phyloP scores from a whole-genome alignment of 2,113 vertebrate genomes.

The Mirza zaza region DNA sequence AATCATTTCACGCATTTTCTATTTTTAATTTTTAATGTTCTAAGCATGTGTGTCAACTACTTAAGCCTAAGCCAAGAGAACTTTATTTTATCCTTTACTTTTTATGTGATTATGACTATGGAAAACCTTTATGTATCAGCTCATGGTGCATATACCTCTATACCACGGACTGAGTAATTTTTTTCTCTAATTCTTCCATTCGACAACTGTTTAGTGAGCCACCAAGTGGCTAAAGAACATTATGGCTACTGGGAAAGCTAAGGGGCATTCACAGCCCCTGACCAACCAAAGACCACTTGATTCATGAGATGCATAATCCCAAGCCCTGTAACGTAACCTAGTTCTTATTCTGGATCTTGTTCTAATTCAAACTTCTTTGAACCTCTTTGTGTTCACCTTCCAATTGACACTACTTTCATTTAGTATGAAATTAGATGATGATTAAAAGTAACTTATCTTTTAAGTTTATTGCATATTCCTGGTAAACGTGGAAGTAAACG shows the following conservation, averaged over 20 bases:
- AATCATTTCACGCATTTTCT: background rate
- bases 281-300: background rate
- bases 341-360: background rate
- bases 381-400: background rate
- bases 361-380: background rate
- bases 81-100: background rate
- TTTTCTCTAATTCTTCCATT: background rate
- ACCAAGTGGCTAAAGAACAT: background rate
- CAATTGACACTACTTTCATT: background rate
- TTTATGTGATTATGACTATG: background rate
- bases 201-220: background rate
- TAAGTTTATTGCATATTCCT: background rate
- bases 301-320: background rate
- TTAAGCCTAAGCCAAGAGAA: background rate
- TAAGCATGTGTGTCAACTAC: background rate
- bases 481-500: background rate
- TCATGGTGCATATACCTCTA: background rate
- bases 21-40: background rate
- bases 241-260: background rate
- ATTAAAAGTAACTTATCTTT: background rate
- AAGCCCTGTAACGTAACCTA: background rate
- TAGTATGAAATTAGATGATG: background rate
- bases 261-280: background rate
- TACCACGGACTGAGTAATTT: background rate
- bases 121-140: background rate